Conservation (phyloP, 1,140 invertebrate genomes). For the Magallana angulata region DNA sequence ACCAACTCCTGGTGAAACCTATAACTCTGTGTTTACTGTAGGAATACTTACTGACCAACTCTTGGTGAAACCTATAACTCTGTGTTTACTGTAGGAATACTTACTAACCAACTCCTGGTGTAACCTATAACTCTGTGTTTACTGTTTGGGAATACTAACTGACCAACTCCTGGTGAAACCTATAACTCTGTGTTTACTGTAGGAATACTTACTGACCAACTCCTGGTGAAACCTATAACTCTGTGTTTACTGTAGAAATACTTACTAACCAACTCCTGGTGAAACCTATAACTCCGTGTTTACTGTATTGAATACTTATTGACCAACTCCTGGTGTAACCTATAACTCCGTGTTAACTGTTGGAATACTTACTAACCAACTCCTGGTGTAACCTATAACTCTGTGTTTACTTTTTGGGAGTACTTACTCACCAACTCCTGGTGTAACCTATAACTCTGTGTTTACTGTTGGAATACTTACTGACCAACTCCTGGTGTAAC, state of each 20-base stretch:
- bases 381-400: conserved; percentile 86
- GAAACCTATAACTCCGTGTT: conserved; percentile 87
- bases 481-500: conserved; percentile 83
- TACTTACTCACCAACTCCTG: conserved; percentile 78
- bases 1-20: too few relatives aligned
- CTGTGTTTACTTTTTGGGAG: conserved; percentile 84
- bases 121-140: too few relatives aligned
- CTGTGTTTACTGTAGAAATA: conserved; percentile 84
- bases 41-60: too few relatives aligned
- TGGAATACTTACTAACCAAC: conserved; percentile 64
- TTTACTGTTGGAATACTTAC: conserved; percentile 81
- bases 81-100: too few relatives aligned
- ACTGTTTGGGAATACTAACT: too few relatives aligned
- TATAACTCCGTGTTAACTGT: conserved; percentile 87
- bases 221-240: conserved; percentile 86
- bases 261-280: conserved; percentile 81
- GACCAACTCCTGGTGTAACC: conserved; percentile 84
- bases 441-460: conserved; percentile 87
- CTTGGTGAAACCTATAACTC: too few relatives aligned
- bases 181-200: too few relatives aligned
- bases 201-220: conserved; percentile 65
- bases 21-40: too few relatives aligned
- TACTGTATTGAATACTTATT: conserved; percentile 78
- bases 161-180: too few relatives aligned
- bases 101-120: too few relatives aligned